Base-by-base conservation (phyloP, 2,888 invertebrate species). In the Pachycephus smyrnensis region DNA sequence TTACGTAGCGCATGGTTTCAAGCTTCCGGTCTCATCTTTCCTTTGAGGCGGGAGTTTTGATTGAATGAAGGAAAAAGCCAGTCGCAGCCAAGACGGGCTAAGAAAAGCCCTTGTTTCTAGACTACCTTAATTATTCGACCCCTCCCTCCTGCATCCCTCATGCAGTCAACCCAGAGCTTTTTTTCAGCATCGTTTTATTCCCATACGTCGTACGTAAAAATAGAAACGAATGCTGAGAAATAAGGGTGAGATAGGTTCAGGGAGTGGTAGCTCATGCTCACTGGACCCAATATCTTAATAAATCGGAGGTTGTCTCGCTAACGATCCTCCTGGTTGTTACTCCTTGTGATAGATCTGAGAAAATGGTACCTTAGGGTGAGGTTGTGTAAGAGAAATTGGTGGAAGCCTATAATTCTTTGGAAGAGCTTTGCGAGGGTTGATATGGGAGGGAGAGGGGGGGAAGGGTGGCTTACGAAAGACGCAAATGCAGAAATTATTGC, bases 41-140 rank as follows among this genome's bases (percentile, higher is more conserved):
- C 84, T 88, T 86, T 84, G 83, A 87, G 83, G 82, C 81, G 80
- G 83, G 84, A 87, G 83, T 87, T 89, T 89, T 88, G 88, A 89
- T 88, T 86, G 85, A 86, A 85, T 84, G 83, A 81, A 86, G 84
- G 84, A 83, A 86, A 86, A 86, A 85, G 84, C 84, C 80, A 83
- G 82, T 82, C 79, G 80, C 73, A 84, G 81, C 83, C 76, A 78
- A 81, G 71, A 75, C 81, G 76, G 76, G 77, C 78, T 80, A 77
- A 81, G 69, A 75, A 83, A 76, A 83, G 80, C 82, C 83, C 84
- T 82, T 85, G 86, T 86, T 86, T 87, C 85, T 80, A 75, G 81
- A 77, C 80, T 82, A 80, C 82, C 84, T 87, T 86, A 84, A 86
- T 87, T 85, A 85, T 87, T 88, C 86, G 83, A 87, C 84, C 12